These are phyloP conservation scores for Eugnorisma glareosa DNA, from an alignment of 2,888 invertebrate species.

Conservation along the genomic window DNA sequence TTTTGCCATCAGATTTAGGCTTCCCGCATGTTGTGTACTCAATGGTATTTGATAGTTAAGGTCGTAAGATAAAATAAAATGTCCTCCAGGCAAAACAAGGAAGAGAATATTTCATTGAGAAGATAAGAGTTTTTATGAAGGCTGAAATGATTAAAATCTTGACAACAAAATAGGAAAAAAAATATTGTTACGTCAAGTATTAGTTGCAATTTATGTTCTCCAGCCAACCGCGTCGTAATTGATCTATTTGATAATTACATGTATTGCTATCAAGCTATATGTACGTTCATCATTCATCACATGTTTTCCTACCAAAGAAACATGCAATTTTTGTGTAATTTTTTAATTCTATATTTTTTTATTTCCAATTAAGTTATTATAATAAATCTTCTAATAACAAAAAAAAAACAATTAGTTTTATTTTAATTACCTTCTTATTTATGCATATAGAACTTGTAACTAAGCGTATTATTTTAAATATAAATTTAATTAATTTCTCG, in stretches of 20 bases:
- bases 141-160: conserved; percentile 1
- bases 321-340: conserved; percentile 1
- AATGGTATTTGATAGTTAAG: background rate
- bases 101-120: background rate
- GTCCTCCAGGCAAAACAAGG: background rate
- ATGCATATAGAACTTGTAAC: conserved; percentile 1
- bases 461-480: background rate
- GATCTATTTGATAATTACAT: conserved; percentile 56
- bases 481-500: background rate
- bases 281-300: conserved; percentile 24
- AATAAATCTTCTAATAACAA: background rate
- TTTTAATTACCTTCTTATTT: background rate
- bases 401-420: background rate
- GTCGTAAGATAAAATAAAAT: background rate
- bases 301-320: background rate
- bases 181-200: conserved; percentile 20
- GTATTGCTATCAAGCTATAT: conserved; percentile 35
- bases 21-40: background rate
- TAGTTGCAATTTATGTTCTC: conserved; percentile 29
- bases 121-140: conserved; percentile 2
- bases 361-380: background rate
- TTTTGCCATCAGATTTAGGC: no score
- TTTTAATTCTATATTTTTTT: conserved; percentile 1
- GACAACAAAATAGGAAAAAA: background rate
- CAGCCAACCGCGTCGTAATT: conserved; percentile 40